Percentiles rank a stretch among this genome's conserved stretches.
Evolutionary conservation across 2,888 invertebrate genomes (phyloP).

Genomic region (Ichneumoninae sp.): DNA sequence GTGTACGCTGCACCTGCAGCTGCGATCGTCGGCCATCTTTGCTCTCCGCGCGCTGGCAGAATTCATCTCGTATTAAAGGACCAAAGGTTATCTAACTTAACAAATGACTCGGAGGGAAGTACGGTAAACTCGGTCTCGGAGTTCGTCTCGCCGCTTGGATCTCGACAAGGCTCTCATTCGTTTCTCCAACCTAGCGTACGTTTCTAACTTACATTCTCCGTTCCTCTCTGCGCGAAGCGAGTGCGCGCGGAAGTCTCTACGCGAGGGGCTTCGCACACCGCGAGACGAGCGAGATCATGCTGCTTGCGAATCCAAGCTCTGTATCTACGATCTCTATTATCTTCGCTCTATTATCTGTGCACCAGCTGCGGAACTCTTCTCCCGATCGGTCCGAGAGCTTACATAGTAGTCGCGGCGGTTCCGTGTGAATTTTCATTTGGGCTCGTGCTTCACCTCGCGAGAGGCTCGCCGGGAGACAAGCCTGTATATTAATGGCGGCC

Average conservation of each 20-base stretch:
- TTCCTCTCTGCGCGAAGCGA: slow-evolving; percentile 33
- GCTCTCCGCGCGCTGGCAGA: background rate
- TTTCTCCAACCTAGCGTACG: background rate
- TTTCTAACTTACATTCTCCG: slow-evolving; percentile 37
- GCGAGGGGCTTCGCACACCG: slow-evolving; percentile 16
- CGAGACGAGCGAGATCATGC: slow-evolving; percentile 40
- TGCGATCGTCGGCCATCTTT: slow-evolving; percentile 1
- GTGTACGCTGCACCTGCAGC: background rate
- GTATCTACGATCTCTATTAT: slow-evolving; percentile 66
- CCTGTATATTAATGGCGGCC: slow-evolving; percentile 29
- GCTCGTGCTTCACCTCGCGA: background rate
- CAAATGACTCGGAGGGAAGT: slow-evolving; percentile 55
- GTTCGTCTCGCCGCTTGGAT: slow-evolving; percentile 46
- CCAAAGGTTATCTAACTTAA: slow-evolving; percentile 62
- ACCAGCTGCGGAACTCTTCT: slow-evolving; percentile 58
- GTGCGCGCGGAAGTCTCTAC: slow-evolving; percentile 51
- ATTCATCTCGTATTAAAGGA: slow-evolving; percentile 50
- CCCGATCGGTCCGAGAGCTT: background rate
- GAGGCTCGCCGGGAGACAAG: slow-evolving; percentile 16
- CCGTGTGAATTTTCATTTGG: slow-evolving; percentile 10
- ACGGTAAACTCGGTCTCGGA: slow-evolving; percentile 13
- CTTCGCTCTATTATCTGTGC: slow-evolving; percentile 64
- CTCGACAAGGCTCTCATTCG: slow-evolving; percentile 41
- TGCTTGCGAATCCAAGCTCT: slow-evolving; percentile 33
- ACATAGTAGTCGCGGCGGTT: background rate